Evolutionary conservation across 2,113 vertebrate genomes (phyloP).

Genomic region (Amblyopsis rosae): DNA sequence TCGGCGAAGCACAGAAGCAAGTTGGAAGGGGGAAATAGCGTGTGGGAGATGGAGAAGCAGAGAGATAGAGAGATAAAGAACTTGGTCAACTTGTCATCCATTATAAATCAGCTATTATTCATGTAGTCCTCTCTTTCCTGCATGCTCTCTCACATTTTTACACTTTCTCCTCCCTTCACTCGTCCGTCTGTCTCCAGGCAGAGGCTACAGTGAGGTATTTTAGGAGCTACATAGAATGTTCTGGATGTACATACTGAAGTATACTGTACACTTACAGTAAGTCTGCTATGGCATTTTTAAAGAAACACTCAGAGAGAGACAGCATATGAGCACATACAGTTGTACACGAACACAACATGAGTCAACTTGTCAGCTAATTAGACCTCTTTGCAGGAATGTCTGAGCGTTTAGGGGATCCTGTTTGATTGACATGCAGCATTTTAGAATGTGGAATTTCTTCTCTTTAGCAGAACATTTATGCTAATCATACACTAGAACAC

Average conservation of each 20-base stretch:
- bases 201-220: conserved; percentile 58
- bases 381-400: too few species aligned
- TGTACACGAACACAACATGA: too few species aligned
- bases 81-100: conserved; percentile 67
- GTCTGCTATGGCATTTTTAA: neutral
- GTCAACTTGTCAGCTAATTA: too few species aligned
- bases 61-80: conserved; percentile 12
- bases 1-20: neutral
- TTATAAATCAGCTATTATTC: conserved; percentile 68
- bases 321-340: neutral
- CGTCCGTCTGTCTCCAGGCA: conserved; percentile 55
- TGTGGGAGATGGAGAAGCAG: neutral
- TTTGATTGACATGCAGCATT: too few species aligned
- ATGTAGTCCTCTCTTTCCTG: conserved; percentile 54
- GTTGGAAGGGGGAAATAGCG: conserved; percentile 6
- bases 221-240: conserved; percentile 18
- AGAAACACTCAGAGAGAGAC: neutral
- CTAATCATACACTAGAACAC: too few species aligned
- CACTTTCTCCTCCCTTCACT: neutral
- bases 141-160: conserved; percentile 41
- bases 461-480: too few species aligned
- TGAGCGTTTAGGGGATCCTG: too few species aligned
- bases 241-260: neutral
- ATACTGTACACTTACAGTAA: neutral
- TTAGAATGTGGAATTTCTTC: too few species aligned